Base-by-base conservation (phyloP, 1,140 invertebrate species). In the Ips nitidus region DNA sequence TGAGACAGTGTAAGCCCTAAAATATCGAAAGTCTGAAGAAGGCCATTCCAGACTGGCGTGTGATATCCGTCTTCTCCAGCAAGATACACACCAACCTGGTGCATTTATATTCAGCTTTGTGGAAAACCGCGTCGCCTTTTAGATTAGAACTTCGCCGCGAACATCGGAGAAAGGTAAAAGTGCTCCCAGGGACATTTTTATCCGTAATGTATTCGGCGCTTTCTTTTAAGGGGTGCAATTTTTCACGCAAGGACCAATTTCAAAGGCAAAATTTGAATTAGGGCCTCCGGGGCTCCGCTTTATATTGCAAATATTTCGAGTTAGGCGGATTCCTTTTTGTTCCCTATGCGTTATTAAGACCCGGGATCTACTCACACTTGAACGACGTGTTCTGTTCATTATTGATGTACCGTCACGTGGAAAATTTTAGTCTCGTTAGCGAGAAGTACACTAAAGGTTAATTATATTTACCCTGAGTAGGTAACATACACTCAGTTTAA, bases 81-180 rank as follows among this genome's bases (percentile, higher is more conserved):
- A 60, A 60, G 45, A 60, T 43, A 60, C 42, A 60, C 39, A 45
- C 58, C 8, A 37, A 42, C 5, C 6, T 58, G 45, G 58, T 60
- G 58, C 40, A 60, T 60, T 60, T 60, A 60, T 60, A 60, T 60
- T 60, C 58, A 60, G 39, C 58, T 42, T 45, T 60, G 41, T 43
- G 58, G 58, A 45, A 43, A 60, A 60, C 40, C 40, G 39, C 58
- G 58, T 60, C 58, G 58, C 41, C 22, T 40, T 38, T 60, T 60
- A 60, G 58, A 60, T 60, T 60, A 60, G 58, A 60, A 60, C n/a
- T 60, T 60, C 58, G 6, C 58, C 6, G 58, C 41, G 58, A 60
- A 57, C 38, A 57, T 60, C 40, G 7, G 22, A 22, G 47, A 63
- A 63, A 63, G 60, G 47, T 52, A 63, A 63, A 63, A 52, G 60